Evolutionary conservation across 2,113 vertebrate genomes (phyloP), one percentile per base, ranked within the genome.

Genomic region (Sceloporus tristichus): DNA sequence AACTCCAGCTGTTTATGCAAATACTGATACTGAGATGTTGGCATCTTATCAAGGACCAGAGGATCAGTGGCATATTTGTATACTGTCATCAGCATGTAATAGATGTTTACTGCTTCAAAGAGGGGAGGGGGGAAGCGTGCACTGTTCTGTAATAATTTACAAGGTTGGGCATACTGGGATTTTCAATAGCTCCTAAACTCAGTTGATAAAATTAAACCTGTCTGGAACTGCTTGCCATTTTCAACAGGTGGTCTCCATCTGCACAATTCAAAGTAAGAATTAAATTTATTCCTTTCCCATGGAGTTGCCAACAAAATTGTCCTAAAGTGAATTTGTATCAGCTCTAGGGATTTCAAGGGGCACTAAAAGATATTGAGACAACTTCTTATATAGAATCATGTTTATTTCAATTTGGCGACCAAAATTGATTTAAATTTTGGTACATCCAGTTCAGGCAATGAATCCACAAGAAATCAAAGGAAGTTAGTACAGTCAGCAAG

Each of bases 1-100:
- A 92, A 34, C 89, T 93, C 94, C 89, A 93, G 90, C 94, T 95
- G 93, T 90, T 95, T 89, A 94, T 93, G 91, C 86, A 95, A 94
- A 93, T 94, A 1, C 19, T 82, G 76, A 83, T 84, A 92, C 65
- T 82, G 87, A 93, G 89, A 80, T 68, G 42, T 70, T 95, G 95
- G 92, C 93, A 93, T 11, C 79, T 86, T 91, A 93, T 90, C 92
- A 96, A 93, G 90, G 85, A 94, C 82, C 86, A 91, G 90, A 92
- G 59, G 56, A 93, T 93, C 91, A 92, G 86, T 81, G 79, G 84
- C 87, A 93, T 87, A 89, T 92, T 92, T 91, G 76, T 91, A n/a
- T 88, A 84, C 53, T 90, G 84, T 88, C 38, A 86, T 85, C 89
- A 85, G 87, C 42, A 56, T 53, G 74, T 90, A 94, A 92, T 90